A percentile compares a stretch with the other conserved stretches of the same genome.
Evolutionary conservation across 2,113 vertebrate genomes (phyloP).

Genomic region (Morone chrysops): DNA sequence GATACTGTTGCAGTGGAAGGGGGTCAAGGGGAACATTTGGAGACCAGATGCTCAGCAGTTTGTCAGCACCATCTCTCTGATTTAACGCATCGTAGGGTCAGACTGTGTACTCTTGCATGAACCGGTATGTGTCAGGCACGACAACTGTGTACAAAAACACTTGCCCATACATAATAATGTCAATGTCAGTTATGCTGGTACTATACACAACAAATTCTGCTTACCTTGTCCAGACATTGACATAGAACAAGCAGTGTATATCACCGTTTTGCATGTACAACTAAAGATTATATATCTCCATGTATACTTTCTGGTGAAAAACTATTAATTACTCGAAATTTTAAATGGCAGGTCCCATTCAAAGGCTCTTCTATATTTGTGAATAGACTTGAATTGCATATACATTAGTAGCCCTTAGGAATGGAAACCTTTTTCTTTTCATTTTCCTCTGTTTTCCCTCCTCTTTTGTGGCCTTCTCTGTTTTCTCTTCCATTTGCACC

Average conservation of each 20-base stretch:
- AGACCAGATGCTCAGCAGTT: slow-evolving; percentile 83
- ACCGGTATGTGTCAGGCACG: slow-evolving; percentile 67
- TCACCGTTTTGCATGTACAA: not conserved
- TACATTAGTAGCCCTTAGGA: slow-evolving; percentile 4
- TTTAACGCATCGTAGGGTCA: slow-evolving; percentile 68
- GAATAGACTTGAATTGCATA: slow-evolving; percentile 8
- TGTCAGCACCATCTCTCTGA: slow-evolving; percentile 75
- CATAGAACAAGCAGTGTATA: slow-evolving; percentile 4
- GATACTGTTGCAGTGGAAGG: slow-evolving; percentile 72
- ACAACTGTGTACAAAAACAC: slow-evolving; percentile 72
- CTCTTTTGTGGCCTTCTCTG: slow-evolving; percentile 69
- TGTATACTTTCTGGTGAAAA: not conserved
- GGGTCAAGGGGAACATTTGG: slow-evolving; percentile 84
- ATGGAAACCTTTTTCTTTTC: slow-evolving; percentile 29
- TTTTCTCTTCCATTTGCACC: slow-evolving; percentile 78
- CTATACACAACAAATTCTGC: slow-evolving; percentile 47
- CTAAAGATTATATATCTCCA: not conserved
- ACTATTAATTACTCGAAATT: not conserved
- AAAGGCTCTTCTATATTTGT: not conserved
- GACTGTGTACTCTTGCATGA: slow-evolving; percentile 66
- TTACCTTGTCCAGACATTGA: slow-evolving; percentile 32
- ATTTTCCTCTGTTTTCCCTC: slow-evolving; percentile 35
- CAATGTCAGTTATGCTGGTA: slow-evolving; percentile 64
- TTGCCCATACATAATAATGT: slow-evolving; percentile 72
- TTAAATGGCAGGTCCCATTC: not conserved